Base-by-base conservation (phyloP, 2,113 vertebrate genomes). In the Pitta sordida region DNA sequence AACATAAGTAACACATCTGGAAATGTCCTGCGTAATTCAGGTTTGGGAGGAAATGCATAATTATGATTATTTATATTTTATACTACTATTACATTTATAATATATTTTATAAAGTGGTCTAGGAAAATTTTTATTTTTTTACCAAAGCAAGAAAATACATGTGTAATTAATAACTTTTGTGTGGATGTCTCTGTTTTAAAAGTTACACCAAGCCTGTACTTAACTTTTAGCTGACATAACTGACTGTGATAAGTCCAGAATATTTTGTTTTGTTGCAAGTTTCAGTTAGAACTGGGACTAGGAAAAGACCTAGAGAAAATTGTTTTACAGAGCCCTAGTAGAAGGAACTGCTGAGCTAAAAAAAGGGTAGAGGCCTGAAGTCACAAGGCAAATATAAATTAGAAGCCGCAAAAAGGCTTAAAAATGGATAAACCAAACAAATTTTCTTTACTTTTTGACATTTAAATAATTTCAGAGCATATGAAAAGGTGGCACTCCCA, bases 401-500 rank as follows among this genome's bases (percentile, higher is more conserved):
- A 7, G 13, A 83, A 90, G 12, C 46, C 68, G 10, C 32, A 86
- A 86, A 90, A 79, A 65, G 52, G 6, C 14, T 90, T 84, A 65
- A 83, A 77, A 88, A 44, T 53, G 10, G 16, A 43, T 68, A 55
- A 85, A 60, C 6, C 10, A 85, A 88, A 55, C 37, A 58, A 26
- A 41, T 16, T 10, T 3, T 43, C 15, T 34, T 85, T 53, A 12
- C 52, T 76, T 88, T 14, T 7, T 87, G 30, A 51, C 18, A 39
- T 63, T 62, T 37, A 26, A 52, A 68, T 64, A 3, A 24, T 68
- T 90, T 79, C 44, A 91, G 24, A 52, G 4, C n/a, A n/a, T 26
- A 71, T 29, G n/a, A 49, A 89, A 39, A 51, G 6, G 13, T 63
- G 21, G 4, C 1, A 4, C 10, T 74, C 11, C 32, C 1, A 0